Evolutionary conservation across 2,797 vertebrate genomes (phyloP), one percentile per base, ranked within the genome.

Genomic region (Notolepis coatsorum): DNA sequence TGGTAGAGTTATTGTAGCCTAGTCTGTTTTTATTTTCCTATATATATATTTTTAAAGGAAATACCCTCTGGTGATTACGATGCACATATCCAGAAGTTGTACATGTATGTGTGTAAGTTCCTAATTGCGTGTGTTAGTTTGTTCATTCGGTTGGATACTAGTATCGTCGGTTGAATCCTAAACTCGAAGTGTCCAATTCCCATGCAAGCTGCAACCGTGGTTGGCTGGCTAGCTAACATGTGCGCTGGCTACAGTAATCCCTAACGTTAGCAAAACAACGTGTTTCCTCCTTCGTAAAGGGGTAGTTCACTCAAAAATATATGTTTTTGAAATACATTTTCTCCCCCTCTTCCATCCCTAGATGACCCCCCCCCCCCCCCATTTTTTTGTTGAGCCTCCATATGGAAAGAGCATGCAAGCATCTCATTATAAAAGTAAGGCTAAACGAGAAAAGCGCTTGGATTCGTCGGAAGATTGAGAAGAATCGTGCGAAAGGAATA

Each of bases 11-110:
- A 35, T 7, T 12, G 50, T 54, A 53, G 33, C 38, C 50, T 31
- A 50, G 28, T 18, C 13, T 27, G n/a, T 39, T 35, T 35, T 35
- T 35, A 53, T 54, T 25, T 54, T 54, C 21, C 21, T 31, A 30
- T 33, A 18, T 30, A 6, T 39, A 38, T 38, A 35, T 54, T 39
- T 54, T 37, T 54, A 25, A 53, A 31, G 35, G 13, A 35, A 54
- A 27, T 27, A 20, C 13, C 33, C n/a, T 9, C 35, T 27, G 35
- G 20, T 27, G 13, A 13, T 54, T 54, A 24, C 12, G 9, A 39
- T 15, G 20, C 50, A 47, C 43, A 47, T 53, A 53, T 37, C 21
- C 12, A 21, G 21, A 24, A 38, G 50, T 53, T 24, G 20, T 41
- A 41, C 15, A n/a, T 38, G 33, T 39, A 7, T 27, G 51, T 25